Evolutionary conservation across 2,797 vertebrate genomes (phyloP), one percentile per base, ranked within the genome.

Genomic region (Xenentodon cancila): DNA sequence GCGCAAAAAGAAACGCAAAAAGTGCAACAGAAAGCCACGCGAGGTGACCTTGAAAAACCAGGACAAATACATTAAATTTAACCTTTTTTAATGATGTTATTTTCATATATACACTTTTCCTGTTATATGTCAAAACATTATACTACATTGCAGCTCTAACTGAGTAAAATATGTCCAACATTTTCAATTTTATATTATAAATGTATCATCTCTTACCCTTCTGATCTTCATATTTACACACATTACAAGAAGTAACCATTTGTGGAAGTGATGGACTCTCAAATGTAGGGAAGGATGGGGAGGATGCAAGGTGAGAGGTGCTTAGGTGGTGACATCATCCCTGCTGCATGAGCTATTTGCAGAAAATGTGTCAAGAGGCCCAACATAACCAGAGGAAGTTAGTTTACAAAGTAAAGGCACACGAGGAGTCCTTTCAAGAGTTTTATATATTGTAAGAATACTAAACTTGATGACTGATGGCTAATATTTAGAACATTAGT

Each of bases 311-410:
- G 49, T 58, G 11, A 34, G 34, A 34, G 34, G 1, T 30, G 45
- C 46, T 53, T 48, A 43, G 51, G 27, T 53, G 85, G 56, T 89
- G 84, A 89, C 73, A 73, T 87, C 84, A 90, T 43, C 62, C 34
- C 44, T 75, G 77, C 73, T 71, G 64, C 77, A 74, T 53, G 54
- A 55, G 52, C 34, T 19, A 27, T 30, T 51, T 42, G 46, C n/a
- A 50, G 16, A 46, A 64, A 25, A 17, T 30, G 0, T 0, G 40
- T 67, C 58, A 83, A 84, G 64, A 0, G 0, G 19, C 11, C 13
- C 0, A n/a, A 22, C 22, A 42, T 32, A 16, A 40, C 13, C 1
- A 59, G 12, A 25, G 53, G 2, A 17, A 43, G 0, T 4, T 0
- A 1, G 1, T 53, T 65, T 73, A 73, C 68, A 84, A 74, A 68